These are phyloP conservation scores for Orthosia gothica DNA, from an alignment of 2,888 invertebrate species.

Conservation along the genomic window DNA sequence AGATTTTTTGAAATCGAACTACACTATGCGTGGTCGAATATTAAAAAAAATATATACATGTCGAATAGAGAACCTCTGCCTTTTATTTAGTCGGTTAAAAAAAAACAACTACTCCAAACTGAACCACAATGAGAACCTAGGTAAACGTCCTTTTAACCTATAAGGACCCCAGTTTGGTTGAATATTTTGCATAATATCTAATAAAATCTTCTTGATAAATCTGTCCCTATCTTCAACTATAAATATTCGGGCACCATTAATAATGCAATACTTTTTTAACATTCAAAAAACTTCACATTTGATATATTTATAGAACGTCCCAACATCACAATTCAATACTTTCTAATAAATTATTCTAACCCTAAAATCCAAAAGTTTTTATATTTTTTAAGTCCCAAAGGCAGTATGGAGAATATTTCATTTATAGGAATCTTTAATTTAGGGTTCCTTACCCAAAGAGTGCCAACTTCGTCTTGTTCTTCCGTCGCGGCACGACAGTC, in stretches of 20 bases:
- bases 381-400: constrained; percentile 49
- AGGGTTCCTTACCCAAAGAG: background rate
- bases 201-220: background rate
- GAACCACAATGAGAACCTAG: too few relatives aligned
- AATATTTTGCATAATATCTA: background rate
- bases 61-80: too few relatives aligned
- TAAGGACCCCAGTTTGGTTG: background rate
- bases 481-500: too few relatives aligned
- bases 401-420: constrained; percentile 43
- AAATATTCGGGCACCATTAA: constrained; percentile 8
- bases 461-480: too few relatives aligned
- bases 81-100: too few relatives aligned
- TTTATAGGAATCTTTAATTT: constrained; percentile 7
- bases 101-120: too few relatives aligned
- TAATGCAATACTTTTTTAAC: constrained; percentile 21
- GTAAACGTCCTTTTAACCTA: background rate
- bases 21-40: too few relatives aligned
- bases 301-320: constrained; percentile 25
- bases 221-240: background rate
- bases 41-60: too few relatives aligned
- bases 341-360: constrained; percentile 48
- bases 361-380: constrained; percentile 49
- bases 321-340: constrained; percentile 44
- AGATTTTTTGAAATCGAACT: too few relatives aligned
- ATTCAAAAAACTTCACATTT: constrained; percentile 26